phyloP scores from a whole-genome alignment of 2,113 vertebrate genomes.

The Poecile atricapillus region DNA sequence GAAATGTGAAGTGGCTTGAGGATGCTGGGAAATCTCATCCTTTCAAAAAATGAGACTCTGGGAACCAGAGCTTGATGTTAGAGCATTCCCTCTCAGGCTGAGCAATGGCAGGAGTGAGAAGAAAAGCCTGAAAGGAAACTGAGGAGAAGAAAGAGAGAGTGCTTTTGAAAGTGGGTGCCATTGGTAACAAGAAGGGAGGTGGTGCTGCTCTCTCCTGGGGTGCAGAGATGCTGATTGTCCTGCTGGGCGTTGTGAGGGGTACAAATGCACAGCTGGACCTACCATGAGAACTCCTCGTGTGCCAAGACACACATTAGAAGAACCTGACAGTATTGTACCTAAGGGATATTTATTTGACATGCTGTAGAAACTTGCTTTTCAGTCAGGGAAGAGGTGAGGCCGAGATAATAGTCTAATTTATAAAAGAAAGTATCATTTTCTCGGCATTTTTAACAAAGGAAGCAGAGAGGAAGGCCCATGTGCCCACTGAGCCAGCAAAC shows the following conservation, averaged over 20 bases:
- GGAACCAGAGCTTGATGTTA: neutral
- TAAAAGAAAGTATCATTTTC: neutral
- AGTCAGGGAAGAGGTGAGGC: conserved; percentile 14
- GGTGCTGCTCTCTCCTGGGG: fast-evolving
- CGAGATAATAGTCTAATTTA: conserved; percentile 10
- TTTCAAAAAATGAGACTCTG: neutral
- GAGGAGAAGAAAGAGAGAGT: neutral
- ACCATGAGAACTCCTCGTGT: fast-evolving
- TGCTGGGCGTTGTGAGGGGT: neutral
- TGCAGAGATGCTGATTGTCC: neutral
- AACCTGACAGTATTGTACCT: neutral
- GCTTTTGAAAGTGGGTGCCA: neutral
- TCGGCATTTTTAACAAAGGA: neutral
- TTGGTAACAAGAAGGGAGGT: neutral
- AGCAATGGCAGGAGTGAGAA: neutral
- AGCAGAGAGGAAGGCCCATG: neutral
- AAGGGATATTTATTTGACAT: neutral
- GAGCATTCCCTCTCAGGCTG: neutral
- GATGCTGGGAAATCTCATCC: neutral
- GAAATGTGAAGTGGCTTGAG: neutral
- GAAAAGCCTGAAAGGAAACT: neutral
- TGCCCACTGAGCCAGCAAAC: neutral
- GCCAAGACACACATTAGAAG: neutral
- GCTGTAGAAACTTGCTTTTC: conserved; percentile 21
- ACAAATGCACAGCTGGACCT: neutral